These are phyloP conservation scores for Pseudeuparius sepicola DNA, from an alignment of 2,888 invertebrate species.

Conservation along the genomic window DNA sequence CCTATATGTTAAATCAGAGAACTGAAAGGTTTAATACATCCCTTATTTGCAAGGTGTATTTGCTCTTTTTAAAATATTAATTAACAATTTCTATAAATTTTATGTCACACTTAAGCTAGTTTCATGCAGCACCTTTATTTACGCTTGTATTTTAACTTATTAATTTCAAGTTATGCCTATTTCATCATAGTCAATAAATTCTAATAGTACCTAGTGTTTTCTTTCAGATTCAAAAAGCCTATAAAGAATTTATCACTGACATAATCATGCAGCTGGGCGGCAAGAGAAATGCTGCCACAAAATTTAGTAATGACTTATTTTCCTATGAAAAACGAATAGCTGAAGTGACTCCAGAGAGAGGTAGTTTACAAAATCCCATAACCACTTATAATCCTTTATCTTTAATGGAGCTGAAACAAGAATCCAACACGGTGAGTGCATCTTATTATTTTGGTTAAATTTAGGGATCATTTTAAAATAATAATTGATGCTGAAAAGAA, in stretches of 20 bases:
- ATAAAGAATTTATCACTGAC: constrained; percentile 43
- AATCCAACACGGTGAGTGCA: constrained; percentile 38
- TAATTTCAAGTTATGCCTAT: too few relatives aligned
- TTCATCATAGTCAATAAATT: too few relatives aligned
- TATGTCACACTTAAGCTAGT: too few relatives aligned
- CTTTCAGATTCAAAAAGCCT: constrained; percentile 41
- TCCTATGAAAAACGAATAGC: constrained; percentile 47
- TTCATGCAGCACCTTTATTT: too few relatives aligned
- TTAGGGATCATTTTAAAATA: too few relatives aligned
- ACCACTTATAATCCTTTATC: constrained; percentile 36
- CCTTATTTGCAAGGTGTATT: too few relatives aligned
- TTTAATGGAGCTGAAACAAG: constrained; percentile 37
- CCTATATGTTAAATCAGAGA: neutral
- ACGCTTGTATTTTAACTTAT: too few relatives aligned
- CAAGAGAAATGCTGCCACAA: constrained; percentile 38
- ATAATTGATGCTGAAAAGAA: too few relatives aligned
- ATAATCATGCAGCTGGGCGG: constrained; percentile 41
- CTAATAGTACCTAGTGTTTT: too few relatives aligned
- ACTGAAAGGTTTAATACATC: too few relatives aligned
- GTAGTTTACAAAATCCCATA: constrained; percentile 35
- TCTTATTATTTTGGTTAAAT: neutral
- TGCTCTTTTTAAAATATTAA: too few relatives aligned
- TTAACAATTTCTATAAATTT: too few relatives aligned
- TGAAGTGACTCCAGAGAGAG: constrained; percentile 39
- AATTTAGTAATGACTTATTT: constrained; percentile 44